These are phyloP conservation scores for Oedothorax gibbosus DNA, from an alignment of 1,140 invertebrate genomes.

Conservation along the genomic window DNA sequence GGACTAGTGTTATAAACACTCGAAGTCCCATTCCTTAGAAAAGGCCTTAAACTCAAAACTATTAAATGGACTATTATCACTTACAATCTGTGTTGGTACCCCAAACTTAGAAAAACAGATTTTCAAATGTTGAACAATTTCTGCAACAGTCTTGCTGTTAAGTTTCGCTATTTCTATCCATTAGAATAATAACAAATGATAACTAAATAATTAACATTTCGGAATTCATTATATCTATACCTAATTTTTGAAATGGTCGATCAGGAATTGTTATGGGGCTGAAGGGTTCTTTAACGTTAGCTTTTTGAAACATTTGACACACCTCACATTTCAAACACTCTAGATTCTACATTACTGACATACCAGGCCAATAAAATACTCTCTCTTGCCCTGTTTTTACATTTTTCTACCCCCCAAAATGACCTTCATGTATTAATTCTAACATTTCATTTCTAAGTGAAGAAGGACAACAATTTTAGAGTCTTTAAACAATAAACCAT, in stretches of 20 bases:
- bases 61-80: slow-evolving; percentile 26
- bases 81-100: not conserved
- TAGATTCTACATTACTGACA: not conserved
- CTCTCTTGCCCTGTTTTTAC: slow-evolving; percentile 35
- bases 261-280: not conserved
- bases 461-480: slow-evolving; percentile 65
- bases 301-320: slow-evolving; percentile 14
- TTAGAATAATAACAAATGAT: slow-evolving; percentile 24
- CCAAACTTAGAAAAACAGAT: slow-evolving; percentile 9
- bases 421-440: slow-evolving; percentile 64
- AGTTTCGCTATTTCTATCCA: not conserved
- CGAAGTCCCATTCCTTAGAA: slow-evolving; percentile 14
- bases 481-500: slow-evolving; percentile 65
- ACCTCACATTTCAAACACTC: slow-evolving; percentile 12
- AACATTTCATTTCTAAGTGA: slow-evolving; percentile 64
- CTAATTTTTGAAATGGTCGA: slow-evolving; percentile 23
- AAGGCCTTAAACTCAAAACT: slow-evolving; percentile 15
- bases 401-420: slow-evolving; percentile 65
- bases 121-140: slow-evolving; percentile 8
- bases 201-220: not conserved
- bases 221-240: slow-evolving; percentile 4
- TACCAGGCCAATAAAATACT: slow-evolving; percentile 19
- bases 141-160: not conserved
- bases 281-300: slow-evolving; percentile 19
- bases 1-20: not conserved